These are phyloP conservation scores for Noctua pronuba DNA, from an alignment of 2,888 invertebrate species.

Conservation along the genomic window DNA sequence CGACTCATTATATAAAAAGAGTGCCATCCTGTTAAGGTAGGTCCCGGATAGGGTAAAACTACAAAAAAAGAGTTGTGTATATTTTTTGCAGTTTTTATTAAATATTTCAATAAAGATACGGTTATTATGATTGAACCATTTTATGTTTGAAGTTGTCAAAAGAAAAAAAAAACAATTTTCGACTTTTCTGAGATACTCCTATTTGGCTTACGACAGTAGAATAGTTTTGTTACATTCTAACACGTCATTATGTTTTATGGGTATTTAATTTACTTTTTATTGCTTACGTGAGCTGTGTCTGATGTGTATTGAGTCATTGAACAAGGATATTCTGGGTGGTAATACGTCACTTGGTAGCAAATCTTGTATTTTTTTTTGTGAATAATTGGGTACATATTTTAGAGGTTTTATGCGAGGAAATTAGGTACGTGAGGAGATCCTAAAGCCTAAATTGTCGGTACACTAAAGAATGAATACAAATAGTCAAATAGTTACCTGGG, in stretches of 20 bases:
- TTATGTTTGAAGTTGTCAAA: not conserved
- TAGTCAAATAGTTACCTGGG: not conserved
- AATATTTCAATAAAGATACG: not conserved
- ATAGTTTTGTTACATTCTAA: constrained; percentile 45
- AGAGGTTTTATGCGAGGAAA: not conserved
- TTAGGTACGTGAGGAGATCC: not conserved
- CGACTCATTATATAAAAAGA: not conserved
- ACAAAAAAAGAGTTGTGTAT: no score
- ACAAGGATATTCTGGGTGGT: constrained; percentile 59
- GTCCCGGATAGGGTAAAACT: no score
- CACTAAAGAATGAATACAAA: not conserved
- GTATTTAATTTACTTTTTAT: constrained; percentile 64
- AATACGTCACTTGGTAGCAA: not conserved
- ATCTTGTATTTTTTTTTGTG: constrained; percentile 5
- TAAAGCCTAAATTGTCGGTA: not conserved
- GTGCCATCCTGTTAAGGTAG: no score
- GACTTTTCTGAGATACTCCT: not conserved
- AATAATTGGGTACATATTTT: constrained; percentile 12
- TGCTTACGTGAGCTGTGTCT: constrained; percentile 32
- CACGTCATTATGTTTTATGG: constrained; percentile 54
- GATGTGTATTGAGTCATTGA: constrained; percentile 31
- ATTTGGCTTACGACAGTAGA: not conserved
- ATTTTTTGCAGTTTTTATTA: no score
- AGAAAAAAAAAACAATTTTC: not conserved
- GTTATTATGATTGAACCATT: not conserved